Base-by-base conservation (phyloP, 2,797 vertebrate species). In the Acipenser ruthenus region DNA sequence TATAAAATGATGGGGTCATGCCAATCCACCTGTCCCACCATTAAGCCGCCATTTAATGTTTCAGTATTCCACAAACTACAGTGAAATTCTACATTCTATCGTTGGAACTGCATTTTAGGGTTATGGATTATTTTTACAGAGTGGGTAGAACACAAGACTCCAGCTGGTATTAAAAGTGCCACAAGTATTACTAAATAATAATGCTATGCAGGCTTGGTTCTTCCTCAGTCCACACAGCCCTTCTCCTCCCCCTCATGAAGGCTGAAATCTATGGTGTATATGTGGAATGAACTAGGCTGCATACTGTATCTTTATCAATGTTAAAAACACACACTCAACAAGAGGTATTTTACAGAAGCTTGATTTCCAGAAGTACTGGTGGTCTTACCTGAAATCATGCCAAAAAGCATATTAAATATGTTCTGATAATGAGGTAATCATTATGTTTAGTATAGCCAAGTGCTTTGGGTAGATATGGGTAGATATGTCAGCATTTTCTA, bases 351-450 rank as follows among this genome's bases (percentile, higher is more conserved):
- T 69, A 18, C n/a, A 15, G 37, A 37, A 65, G 18, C 50, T 64
- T 56, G 55, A 69, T 62, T 71, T 53, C 67, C 48, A 13, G 53
- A 9, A 37, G 15, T 18, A 58, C 6, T 11, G 55, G 6, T 58
- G 12, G 10, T 10, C 66, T 67, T n/a, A 5, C 70, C 60, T 64
- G 64, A 85, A 62, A 72, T 68, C 61, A 70, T 23, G 56, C 11
- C 48, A 68, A 64, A 50, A 48, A 60, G 51, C 53, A 67, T 65
- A 49, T 10, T 67, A 63, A 56, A 56, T 58, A 70, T 68, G 62
- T 72, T 71, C 58, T 71, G 66, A 67, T 74, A 66, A 59, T 83
- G 83, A 85, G 82, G 80, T 81, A 83, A 78, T 73, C 64, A 68
- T 52, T 15, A 68, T 60, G 67, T 61, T 71, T 74, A 69, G 75